These are phyloP conservation scores for Bombyx mandarina DNA, from an alignment of 1,140 invertebrate species.

Conservation along the genomic window DNA sequence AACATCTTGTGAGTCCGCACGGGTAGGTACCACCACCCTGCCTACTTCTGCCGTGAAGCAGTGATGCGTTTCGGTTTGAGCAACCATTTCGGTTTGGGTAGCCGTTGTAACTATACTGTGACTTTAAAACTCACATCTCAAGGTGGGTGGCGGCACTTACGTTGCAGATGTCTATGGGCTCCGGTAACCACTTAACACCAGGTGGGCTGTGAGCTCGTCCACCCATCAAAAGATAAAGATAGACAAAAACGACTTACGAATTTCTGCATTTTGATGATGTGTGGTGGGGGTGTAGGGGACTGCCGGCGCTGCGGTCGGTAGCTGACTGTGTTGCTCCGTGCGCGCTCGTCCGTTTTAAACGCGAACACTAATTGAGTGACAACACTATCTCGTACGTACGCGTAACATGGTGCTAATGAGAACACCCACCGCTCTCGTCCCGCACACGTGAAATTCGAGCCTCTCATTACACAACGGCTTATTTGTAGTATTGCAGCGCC, in stretches of 20 bases:
- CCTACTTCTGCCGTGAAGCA: no score
- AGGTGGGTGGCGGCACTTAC: no score
- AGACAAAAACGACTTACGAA: conserved; percentile 48
- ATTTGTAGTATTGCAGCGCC: no score
- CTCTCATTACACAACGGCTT: no score
- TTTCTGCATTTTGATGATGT: conserved; percentile 44
- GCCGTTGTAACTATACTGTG: no score
- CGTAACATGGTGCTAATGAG: conserved; percentile 56
- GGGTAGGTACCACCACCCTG: no score
- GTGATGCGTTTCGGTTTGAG: neutral
- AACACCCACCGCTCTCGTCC: conserved; percentile 26
- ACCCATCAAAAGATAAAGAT: conserved; percentile 27
- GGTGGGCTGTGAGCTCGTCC: no score
- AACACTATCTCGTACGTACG: conserved; percentile 31
- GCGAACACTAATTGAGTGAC: conserved; percentile 36
- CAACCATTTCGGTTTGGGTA: conserved; percentile 30
- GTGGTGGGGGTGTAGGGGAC: conserved; percentile 18
- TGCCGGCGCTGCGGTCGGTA: conserved; percentile 25
- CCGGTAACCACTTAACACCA: no score
- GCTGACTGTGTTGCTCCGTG: conserved; percentile 32
- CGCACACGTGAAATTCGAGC: conserved; percentile 14
- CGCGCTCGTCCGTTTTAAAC: conserved; percentile 41
- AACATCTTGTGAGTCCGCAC: no score
- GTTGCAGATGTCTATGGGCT: no score
- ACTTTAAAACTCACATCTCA: no score